Percentiles rank a stretch among this genome's conserved stretches.
These are phyloP conservation scores for Chaetogeoica ovagalla DNA, from an alignment of 2,888 invertebrate genomes.

Conservation along the genomic window DNA sequence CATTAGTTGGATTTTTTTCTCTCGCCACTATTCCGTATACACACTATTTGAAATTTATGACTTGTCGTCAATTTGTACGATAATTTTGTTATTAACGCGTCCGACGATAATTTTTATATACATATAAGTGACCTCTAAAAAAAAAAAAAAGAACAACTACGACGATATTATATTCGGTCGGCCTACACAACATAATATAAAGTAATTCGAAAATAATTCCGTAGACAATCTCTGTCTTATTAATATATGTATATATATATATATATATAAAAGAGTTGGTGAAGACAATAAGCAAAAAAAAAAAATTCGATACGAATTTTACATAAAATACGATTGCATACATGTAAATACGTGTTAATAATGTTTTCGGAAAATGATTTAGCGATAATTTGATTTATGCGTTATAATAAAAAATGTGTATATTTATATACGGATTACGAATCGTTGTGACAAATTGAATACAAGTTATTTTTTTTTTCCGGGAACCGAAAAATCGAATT, in stretches of 20 bases:
- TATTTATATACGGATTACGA: too few relatives aligned
- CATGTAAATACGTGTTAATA: background rate
- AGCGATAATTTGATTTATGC: too few relatives aligned
- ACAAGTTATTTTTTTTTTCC: too few relatives aligned
- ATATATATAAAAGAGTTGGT: background rate
- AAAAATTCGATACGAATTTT: too few relatives aligned
- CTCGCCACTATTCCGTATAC: background rate
- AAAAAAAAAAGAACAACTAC: too few relatives aligned
- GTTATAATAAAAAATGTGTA: too few relatives aligned
- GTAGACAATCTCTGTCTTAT: background rate
- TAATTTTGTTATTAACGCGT: conserved; percentile 2
- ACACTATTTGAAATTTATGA: conserved; percentile 24
- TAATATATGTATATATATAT: background rate
- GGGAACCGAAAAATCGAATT: background rate
- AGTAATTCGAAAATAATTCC: background rate
- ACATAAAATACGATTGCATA: too few relatives aligned
- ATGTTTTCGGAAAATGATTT: background rate
- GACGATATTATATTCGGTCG: background rate
- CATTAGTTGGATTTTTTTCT: background rate
- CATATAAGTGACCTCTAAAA: background rate
- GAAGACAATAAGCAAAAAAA: background rate
- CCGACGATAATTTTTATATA: background rate
- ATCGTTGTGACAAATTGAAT: too few relatives aligned
- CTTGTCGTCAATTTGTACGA: conserved; percentile 13
- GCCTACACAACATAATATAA: too few relatives aligned